Conservation (phyloP, 2,888 invertebrate species). For the Sceliomorpha sp. region DNA sequence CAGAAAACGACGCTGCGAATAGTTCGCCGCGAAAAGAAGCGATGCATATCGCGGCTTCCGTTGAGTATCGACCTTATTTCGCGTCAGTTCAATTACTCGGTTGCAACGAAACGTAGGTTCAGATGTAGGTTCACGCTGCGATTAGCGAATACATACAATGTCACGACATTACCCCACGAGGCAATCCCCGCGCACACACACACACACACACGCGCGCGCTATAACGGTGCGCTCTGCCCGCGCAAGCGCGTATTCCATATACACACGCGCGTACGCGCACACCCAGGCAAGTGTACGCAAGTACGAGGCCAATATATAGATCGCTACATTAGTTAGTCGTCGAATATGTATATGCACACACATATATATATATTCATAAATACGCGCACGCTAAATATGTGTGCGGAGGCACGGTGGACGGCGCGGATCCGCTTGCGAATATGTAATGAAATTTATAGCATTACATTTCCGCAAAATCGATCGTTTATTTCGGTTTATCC, state of each 20-base stretch:
- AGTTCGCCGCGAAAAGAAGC: slow-evolving; percentile 10
- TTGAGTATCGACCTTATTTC: slow-evolving; percentile 31
- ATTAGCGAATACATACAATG: slow-evolving; percentile 70
- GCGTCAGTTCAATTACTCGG: slow-evolving; percentile 41
- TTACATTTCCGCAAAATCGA: too few relatives aligned
- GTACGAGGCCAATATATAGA: too few relatives aligned
- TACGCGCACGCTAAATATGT: too few relatives aligned
- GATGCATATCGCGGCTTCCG: slow-evolving; percentile 24
- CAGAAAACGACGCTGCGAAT: background rate
- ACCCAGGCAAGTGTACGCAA: too few relatives aligned
- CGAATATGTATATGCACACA: too few relatives aligned
- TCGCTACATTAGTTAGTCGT: too few relatives aligned
- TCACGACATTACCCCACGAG: slow-evolving; percentile 69
- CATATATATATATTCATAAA: too few relatives aligned
- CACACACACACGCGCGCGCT: background rate
- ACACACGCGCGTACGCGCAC: too few relatives aligned
- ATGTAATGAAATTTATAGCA: too few relatives aligned
- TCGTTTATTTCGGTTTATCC: too few relatives aligned
- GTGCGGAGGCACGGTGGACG: too few relatives aligned
- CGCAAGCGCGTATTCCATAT: slow-evolving; percentile 3
- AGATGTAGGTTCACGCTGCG: slow-evolving; percentile 48
- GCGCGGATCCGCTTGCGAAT: too few relatives aligned
- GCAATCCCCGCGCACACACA: slow-evolving; percentile 56
- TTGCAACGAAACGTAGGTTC: slow-evolving; percentile 36
- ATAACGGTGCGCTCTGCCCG: slow-evolving; percentile 26